A percentile compares a stretch with the other conserved stretches of the same genome.
These are phyloP conservation scores for Aphelocoma californica DNA, from an alignment of 2,797 vertebrate genomes.

Conservation along the genomic window DNA sequence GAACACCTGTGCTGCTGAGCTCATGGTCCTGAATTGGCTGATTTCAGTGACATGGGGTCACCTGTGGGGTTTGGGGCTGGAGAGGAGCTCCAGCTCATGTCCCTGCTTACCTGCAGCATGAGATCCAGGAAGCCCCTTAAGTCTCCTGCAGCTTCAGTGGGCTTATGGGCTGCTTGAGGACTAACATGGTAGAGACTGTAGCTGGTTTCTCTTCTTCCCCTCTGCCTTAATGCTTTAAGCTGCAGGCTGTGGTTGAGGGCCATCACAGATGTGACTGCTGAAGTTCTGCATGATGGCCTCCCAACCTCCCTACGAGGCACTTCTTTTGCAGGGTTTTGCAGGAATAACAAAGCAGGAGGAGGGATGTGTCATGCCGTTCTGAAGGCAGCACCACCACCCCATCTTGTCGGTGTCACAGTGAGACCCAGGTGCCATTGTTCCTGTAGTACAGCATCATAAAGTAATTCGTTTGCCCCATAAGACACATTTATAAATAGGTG, in stretches of 20 bases:
- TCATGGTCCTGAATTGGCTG: not conserved
- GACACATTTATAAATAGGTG: not conserved
- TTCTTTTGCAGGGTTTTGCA: not conserved
- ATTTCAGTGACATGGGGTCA: not conserved
- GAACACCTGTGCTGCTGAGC: not conserved
- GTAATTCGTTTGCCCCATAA: not conserved
- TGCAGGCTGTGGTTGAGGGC: not conserved
- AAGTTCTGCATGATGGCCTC: not conserved
- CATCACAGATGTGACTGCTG: fast-evolving
- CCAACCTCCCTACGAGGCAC: not conserved
- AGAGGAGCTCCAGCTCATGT: not conserved
- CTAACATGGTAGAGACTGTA: not conserved
- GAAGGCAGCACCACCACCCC: not conserved
- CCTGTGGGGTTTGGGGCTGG: not conserved
- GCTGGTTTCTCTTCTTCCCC: not conserved
- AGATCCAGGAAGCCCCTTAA: not conserved
- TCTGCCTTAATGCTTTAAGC: not conserved
- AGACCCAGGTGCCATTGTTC: not conserved
- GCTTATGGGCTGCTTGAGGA: not conserved
- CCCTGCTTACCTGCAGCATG: not conserved
- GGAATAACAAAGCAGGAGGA: not conserved
- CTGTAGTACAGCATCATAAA: not conserved
- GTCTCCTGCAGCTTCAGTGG: not conserved
- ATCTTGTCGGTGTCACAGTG: not conserved
- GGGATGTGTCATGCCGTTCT: not conserved